Conservation (phyloP, 2,797 vertebrate genomes). For the Clarias platycephalus region DNA sequence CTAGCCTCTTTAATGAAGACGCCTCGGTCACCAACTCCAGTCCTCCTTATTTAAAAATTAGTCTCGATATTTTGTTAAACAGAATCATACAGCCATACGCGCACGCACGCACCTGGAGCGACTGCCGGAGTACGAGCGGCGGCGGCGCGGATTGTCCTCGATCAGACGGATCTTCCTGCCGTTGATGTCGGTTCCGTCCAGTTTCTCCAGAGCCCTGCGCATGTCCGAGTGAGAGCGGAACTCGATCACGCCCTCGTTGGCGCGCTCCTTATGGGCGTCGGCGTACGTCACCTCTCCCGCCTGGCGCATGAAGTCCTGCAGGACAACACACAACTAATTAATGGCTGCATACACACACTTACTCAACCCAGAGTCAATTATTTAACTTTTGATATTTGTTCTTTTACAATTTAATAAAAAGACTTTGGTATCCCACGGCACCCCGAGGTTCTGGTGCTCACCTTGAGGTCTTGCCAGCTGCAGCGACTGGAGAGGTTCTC, state of each 20-base stretch:
- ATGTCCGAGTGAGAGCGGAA: constrained; percentile 87
- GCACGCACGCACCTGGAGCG: constrained; percentile 76
- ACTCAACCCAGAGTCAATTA: neutral
- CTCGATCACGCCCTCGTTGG: constrained; percentile 89
- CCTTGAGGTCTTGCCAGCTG: constrained; percentile 94
- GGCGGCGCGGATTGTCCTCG: constrained; percentile 83
- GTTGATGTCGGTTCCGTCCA: constrained; percentile 89
- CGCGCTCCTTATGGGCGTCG: constrained; percentile 88
- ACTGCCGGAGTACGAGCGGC: constrained; percentile 84
- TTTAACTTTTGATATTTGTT: neutral
- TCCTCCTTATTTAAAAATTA: neutral
- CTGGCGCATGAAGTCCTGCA: constrained; percentile 88
- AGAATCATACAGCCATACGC: neutral
- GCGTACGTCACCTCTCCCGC: constrained; percentile 92
- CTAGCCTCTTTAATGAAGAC: too few relatives aligned
- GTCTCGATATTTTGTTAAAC: neutral
- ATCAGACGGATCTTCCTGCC: constrained; percentile 88
- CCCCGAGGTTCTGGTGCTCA: constrained; percentile 51
- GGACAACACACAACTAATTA: neutral
- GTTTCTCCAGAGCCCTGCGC: constrained; percentile 86
- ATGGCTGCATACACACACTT: neutral
- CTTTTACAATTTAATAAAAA: too few relatives aligned
- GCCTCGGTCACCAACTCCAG: neutral
- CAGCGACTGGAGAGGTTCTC: constrained; percentile 92
- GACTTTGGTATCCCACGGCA: neutral